Evolutionary conservation across 1,140 invertebrate species (phyloP).

Genomic region (Orchestia grillus): DNA sequence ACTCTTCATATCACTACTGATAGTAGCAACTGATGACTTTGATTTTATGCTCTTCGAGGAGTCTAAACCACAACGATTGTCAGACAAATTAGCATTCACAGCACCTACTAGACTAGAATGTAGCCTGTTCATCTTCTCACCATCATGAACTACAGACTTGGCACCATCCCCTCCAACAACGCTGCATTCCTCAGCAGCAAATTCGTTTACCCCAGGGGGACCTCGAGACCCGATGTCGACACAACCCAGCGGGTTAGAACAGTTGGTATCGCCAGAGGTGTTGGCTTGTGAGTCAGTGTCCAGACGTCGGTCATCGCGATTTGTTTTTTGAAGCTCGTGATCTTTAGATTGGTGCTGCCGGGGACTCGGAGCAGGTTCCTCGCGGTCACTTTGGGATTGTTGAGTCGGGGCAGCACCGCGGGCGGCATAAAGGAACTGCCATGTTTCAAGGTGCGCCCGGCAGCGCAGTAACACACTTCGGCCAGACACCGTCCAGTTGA

Average conservation of each 20-base stretch:
- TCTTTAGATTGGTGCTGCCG: no score
- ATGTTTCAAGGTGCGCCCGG: conserved; percentile 61
- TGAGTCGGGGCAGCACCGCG: neutral
- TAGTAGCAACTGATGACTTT: neutral
- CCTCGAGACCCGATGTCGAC: neutral
- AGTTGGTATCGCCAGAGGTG: neutral
- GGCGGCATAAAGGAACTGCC: neutral
- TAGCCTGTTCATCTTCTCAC: no score
- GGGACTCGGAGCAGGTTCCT: neutral
- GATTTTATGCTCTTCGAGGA: neutral
- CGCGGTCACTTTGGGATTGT: neutral
- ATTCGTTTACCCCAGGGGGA: neutral
- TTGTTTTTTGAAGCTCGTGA: neutral
- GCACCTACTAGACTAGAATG: no score
- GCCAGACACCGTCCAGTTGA: conserved; percentile 68
- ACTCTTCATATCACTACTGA: neutral
- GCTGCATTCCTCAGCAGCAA: neutral
- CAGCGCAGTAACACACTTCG: conserved; percentile 64
- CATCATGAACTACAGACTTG: neutral
- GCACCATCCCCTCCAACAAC: neutral
- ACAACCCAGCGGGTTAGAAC: neutral
- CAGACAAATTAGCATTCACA: neutral
- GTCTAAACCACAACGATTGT: no score
- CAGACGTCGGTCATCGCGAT: neutral
- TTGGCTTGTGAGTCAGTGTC: neutral